Evolutionary conservation across 2,888 invertebrate species (phyloP).

Genomic region (Helicoverpa assulta): DNA sequence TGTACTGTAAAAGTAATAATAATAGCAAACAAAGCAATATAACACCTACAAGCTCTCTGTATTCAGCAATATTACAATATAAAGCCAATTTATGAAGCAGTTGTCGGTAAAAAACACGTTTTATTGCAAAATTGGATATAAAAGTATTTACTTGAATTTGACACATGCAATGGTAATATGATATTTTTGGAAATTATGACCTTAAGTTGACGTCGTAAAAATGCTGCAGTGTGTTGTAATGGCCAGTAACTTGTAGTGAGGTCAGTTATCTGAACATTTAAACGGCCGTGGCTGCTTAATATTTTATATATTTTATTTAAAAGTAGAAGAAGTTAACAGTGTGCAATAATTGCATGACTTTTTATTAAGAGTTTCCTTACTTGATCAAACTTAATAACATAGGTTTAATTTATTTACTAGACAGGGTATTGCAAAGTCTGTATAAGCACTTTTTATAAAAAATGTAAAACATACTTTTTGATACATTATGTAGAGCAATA

Average conservation of each 20-base stretch:
- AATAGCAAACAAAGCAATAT: background rate
- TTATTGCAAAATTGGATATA: slow-evolving; percentile 1
- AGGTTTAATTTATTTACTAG: background rate
- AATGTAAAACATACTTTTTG: no score
- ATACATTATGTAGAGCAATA: no score
- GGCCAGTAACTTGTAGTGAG: slow-evolving; percentile 18
- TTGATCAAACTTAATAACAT: background rate
- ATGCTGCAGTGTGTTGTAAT: slow-evolving; percentile 21
- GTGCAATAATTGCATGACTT: background rate
- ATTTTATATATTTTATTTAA: slow-evolving; percentile 8
- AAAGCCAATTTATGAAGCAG: background rate
- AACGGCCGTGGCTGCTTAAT: slow-evolving; percentile 6
- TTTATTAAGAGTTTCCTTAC: background rate
- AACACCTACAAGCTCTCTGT: slow-evolving; percentile 1
- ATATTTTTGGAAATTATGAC: slow-evolving; percentile 23
- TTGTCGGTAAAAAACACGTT: background rate
- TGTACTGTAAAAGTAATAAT: background rate
- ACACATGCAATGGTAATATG: background rate
- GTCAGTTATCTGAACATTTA: slow-evolving; percentile 3
- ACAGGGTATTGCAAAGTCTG: background rate
- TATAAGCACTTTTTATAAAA: background rate
- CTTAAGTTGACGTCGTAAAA: slow-evolving; percentile 32
- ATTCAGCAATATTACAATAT: slow-evolving; percentile 1
- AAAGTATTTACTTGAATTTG: background rate
- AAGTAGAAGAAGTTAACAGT: background rate